phyloP scores from a whole-genome alignment of 2,888 invertebrate genomes.

The Zootermopsis nevadensis region DNA sequence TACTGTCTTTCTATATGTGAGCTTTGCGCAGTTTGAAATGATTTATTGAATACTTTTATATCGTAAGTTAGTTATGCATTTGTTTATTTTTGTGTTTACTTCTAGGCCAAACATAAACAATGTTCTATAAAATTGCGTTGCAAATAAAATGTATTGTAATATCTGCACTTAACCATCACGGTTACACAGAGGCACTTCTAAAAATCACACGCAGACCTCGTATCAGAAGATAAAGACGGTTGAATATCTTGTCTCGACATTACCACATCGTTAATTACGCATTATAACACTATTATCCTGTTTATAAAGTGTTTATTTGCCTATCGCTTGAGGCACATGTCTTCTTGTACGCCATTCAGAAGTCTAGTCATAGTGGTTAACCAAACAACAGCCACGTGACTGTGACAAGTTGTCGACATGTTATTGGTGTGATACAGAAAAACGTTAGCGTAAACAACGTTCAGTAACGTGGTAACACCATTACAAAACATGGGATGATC shows the following conservation, averaged over 20 bases:
- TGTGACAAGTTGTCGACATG: slow-evolving; percentile 16
- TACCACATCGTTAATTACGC: neutral
- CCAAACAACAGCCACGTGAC: neutral
- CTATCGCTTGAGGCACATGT: neutral
- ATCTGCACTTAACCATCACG: too few relatives aligned
- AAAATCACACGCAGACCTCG: too few relatives aligned
- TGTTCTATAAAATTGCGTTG: too few relatives aligned
- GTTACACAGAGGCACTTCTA: too few relatives aligned
- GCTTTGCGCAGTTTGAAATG: too few relatives aligned
- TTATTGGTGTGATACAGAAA: neutral
- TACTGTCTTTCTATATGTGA: too few relatives aligned
- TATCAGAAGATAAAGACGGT: neutral
- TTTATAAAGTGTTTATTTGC: neutral
- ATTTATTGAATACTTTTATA: too few relatives aligned
- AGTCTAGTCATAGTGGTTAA: neutral
- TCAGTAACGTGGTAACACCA: neutral
- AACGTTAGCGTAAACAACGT: neutral
- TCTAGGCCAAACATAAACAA: too few relatives aligned
- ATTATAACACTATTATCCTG: neutral
- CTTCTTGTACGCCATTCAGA: neutral
- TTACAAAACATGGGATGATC: neutral
- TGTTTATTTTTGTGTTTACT: too few relatives aligned
- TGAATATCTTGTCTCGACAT: neutral
- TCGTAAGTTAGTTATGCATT: too few relatives aligned
- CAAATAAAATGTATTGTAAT: too few relatives aligned